phyloP scores from a whole-genome alignment of 2,888 invertebrate genomes.

The Eupithecia dodoneata region DNA sequence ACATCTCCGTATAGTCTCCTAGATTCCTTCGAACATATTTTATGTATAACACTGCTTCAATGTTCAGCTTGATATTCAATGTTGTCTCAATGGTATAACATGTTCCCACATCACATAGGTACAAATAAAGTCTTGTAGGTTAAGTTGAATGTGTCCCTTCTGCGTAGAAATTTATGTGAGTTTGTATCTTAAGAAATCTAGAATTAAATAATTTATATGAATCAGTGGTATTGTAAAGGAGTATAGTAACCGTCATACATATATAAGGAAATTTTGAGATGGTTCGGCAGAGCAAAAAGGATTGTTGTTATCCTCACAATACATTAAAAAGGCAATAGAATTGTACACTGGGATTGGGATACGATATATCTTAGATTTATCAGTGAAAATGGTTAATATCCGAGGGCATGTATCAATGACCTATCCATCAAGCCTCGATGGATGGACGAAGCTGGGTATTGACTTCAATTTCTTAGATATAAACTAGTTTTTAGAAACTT shows the following conservation, averaged over 20 bases:
- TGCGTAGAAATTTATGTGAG: not conserved
- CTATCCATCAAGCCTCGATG: not conserved
- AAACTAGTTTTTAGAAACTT: conserved; percentile 24
- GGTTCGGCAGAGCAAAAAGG: not conserved
- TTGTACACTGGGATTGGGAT: conserved; percentile 5
- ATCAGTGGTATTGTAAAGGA: not conserved
- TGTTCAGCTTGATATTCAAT: not conserved
- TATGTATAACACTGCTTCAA: not conserved
- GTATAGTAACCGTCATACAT: not conserved
- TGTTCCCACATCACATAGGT: not conserved
- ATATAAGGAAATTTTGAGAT: not conserved
- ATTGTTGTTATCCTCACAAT: not conserved
- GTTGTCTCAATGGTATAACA: not conserved
- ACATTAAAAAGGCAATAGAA: not conserved
- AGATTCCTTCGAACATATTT: not conserved
- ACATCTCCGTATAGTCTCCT: not conserved
- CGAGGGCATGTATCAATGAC: not conserved
- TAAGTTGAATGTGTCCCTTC: not conserved
- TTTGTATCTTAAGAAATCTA: not conserved
- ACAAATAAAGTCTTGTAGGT: not conserved
- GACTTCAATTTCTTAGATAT: conserved; percentile 17
- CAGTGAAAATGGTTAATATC: not conserved
- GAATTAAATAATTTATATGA: not conserved
- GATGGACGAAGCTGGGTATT: not conserved
- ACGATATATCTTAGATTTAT: not conserved